phyloP scores from a whole-genome alignment of 2,797 vertebrate species.

The Eutrigla gurnardus region DNA sequence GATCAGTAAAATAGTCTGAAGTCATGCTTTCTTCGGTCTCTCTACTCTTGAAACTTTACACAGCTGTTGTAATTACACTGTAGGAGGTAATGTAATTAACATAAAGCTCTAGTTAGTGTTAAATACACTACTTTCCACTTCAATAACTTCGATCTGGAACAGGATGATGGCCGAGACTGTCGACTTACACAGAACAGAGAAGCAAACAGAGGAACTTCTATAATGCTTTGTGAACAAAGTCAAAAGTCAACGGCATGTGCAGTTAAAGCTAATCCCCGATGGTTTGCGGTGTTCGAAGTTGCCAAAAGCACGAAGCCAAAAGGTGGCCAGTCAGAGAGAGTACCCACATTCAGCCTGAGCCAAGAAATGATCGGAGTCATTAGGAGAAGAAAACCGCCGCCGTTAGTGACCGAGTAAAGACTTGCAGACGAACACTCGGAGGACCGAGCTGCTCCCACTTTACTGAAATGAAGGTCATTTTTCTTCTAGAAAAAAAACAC shows the following conservation, averaged over 20 bases:
- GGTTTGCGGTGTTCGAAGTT: constrained; percentile 70
- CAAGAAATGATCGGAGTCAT: constrained; percentile 73
- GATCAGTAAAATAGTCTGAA: too few species aligned
- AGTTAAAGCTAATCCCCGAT: constrained; percentile 71
- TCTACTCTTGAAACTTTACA: not conserved
- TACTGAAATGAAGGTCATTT: constrained; percentile 53
- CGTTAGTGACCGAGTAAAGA: constrained; percentile 46
- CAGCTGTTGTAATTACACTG: constrained; percentile 14
- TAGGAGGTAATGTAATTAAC: constrained; percentile 36
- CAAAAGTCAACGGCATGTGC: constrained; percentile 63
- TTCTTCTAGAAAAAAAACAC: constrained; percentile 49
- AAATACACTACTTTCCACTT: constrained; percentile 41
- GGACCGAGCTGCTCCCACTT: constrained; percentile 13
- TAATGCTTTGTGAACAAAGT: constrained; percentile 63
- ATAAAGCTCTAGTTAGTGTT: constrained; percentile 55
- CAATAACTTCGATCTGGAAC: constrained; percentile 48
- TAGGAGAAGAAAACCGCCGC: constrained; percentile 59
- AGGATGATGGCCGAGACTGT: constrained; percentile 28
- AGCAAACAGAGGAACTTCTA: constrained; percentile 48
- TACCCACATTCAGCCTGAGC: constrained; percentile 54
- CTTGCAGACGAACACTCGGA: constrained; percentile 20
- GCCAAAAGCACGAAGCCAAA: constrained; percentile 55
- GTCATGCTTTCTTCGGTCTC: too few species aligned
- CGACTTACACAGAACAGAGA: constrained; percentile 23
- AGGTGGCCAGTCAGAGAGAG: constrained; percentile 58